Evolutionary conservation across 2,797 vertebrate genomes (phyloP).

Genomic region (Sebastes umbrosus): DNA sequence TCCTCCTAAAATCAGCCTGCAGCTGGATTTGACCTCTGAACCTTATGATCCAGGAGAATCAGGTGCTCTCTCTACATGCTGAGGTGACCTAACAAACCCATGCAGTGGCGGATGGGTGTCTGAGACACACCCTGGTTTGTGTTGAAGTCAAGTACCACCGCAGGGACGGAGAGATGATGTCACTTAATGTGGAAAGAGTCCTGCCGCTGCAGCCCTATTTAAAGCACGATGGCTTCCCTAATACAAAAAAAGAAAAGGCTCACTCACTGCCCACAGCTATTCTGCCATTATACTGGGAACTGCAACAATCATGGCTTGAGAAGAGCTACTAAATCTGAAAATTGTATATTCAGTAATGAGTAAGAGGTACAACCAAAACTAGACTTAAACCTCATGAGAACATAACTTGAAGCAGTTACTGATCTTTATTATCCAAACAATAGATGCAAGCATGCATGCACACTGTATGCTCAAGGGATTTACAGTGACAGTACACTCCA

Average conservation of each 20-base stretch:
- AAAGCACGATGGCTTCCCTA: conserved; percentile 45
- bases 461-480: not conserved
- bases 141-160: conserved; percentile 31
- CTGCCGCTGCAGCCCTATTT: conserved; percentile 51
- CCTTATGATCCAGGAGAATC: not conserved
- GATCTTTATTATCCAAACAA: conserved; percentile 16
- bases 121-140: conserved; percentile 59
- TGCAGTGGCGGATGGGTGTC: not conserved
- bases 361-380: not conserved
- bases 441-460: not conserved
- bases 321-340: conserved; percentile 3
- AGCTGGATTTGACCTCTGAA: conserved; percentile 39
- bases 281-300: conserved; percentile 19
- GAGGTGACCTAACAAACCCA: conserved; percentile 16
- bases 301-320: conserved; percentile 17
- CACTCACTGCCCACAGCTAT: conserved; percentile 27
- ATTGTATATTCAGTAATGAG: conserved; percentile 10
- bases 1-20: conserved; percentile 1
- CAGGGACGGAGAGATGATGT: conserved; percentile 57
- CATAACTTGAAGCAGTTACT: not conserved
- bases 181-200: conserved; percentile 49
- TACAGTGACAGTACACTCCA: not conserved
- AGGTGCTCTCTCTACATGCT: conserved; percentile 1
- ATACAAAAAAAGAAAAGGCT: conserved; percentile 30
- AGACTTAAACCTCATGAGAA: not conserved